phyloP scores from a whole-genome alignment of 2,888 invertebrate species.

The Drymonia ruficornis region DNA sequence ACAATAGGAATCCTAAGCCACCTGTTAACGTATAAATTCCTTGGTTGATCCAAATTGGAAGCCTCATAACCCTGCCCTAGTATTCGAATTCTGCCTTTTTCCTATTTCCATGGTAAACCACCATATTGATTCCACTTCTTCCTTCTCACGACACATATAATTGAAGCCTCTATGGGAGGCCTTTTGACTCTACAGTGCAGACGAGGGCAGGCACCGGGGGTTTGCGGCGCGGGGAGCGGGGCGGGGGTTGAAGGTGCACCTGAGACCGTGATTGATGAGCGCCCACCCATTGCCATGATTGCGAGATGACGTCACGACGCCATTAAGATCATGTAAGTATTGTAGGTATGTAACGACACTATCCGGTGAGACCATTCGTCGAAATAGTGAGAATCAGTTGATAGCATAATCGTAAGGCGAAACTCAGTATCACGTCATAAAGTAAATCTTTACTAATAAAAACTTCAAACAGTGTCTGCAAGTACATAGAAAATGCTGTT shows the following conservation, averaged over 20 bases:
- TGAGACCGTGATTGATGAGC: conserved; percentile 81
- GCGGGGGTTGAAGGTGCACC: conserved; percentile 58
- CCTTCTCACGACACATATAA: conserved; percentile 16
- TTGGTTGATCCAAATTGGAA: too few species aligned
- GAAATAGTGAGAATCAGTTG: neutral
- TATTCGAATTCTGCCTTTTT: too few species aligned
- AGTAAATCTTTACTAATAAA: too few species aligned
- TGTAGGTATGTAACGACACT: neutral
- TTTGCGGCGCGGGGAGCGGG: conserved; percentile 34
- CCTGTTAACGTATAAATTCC: too few species aligned
- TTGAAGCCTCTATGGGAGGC: conserved; percentile 37
- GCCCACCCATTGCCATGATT: conserved; percentile 72
- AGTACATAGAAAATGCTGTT: too few species aligned
- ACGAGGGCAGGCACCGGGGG: conserved; percentile 42
- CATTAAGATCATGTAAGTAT: conserved; percentile 46
- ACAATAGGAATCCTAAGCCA: too few species aligned
- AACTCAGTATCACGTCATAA: too few species aligned
- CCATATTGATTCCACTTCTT: too few species aligned
- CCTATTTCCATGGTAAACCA: too few species aligned
- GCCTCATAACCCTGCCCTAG: too few species aligned
- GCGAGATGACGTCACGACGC: conserved; percentile 52
- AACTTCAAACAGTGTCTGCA: too few species aligned
- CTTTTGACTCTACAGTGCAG: conserved; percentile 50
- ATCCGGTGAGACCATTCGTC: neutral
- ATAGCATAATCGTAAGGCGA: too few species aligned